Percentiles rank a stretch among this genome's conserved stretches.
These are phyloP conservation scores for Cephus sareptanus DNA, from an alignment of 2,888 invertebrate genomes.

Conservation along the genomic window DNA sequence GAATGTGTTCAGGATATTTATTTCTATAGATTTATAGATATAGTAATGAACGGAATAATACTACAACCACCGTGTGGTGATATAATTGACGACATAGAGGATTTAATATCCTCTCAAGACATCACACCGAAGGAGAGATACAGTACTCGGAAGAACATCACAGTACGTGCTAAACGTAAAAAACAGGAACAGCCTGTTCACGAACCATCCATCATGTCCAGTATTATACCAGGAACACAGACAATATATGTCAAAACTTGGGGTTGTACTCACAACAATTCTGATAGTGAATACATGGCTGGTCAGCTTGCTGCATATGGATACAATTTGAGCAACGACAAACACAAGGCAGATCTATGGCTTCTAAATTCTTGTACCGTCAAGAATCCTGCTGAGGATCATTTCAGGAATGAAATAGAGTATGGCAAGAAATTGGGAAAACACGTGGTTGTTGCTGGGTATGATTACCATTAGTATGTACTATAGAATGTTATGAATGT, in stretches of 20 bases:
- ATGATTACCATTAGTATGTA: constrained; percentile 11
- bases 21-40: neutral
- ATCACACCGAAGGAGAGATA: constrained; percentile 84
- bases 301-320: constrained; percentile 91
- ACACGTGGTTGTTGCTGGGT: constrained; percentile 92
- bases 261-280: constrained; percentile 98
- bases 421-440: constrained; percentile 80
- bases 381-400: constrained; percentile 96
- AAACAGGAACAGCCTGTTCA: constrained; percentile 39
- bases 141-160: constrained; percentile 77
- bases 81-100: constrained; percentile 86
- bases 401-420: constrained; percentile 91
- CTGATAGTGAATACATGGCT: constrained; percentile 99
- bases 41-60: neutral
- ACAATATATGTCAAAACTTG: constrained; percentile 82
- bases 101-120: constrained; percentile 83
- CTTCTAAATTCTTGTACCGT: constrained; percentile 98
- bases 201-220: constrained; percentile 45
- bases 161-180: constrained; percentile 70
- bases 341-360: constrained; percentile 90
- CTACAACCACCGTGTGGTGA: constrained; percentile 69
- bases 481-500: neutral
- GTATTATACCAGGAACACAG: constrained; percentile 75
- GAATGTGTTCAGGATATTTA: neutral
- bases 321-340: constrained; percentile 84